phyloP scores from a whole-genome alignment of 1,140 invertebrate genomes.

The Bombus soroeensis region DNA sequence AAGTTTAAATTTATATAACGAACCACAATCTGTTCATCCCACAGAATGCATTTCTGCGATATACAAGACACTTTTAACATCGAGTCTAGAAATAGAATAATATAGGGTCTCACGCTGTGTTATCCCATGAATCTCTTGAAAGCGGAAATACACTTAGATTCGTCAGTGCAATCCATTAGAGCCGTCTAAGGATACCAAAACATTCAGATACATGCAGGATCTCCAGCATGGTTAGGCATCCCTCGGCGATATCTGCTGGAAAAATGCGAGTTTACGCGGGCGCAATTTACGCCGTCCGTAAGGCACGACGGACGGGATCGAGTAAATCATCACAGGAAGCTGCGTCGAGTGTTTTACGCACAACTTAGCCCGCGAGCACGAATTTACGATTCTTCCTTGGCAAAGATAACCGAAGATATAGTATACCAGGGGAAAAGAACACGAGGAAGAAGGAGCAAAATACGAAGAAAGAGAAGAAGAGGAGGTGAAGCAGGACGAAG shows the following conservation, averaged over 20 bases:
- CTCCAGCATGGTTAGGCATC: background rate
- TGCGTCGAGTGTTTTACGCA: conserved; percentile 45
- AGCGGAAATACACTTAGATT: background rate
- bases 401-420: conserved; percentile 66
- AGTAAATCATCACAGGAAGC: conserved; percentile 61
- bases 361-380: conserved; percentile 54
- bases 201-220: background rate
- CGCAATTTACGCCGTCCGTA: conserved; percentile 61
- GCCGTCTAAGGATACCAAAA: background rate
- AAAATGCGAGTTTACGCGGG: conserved; percentile 25
- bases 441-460: background rate
- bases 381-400: conserved; percentile 66
- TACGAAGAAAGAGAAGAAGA: background rate
- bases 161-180: conserved; percentile 15
- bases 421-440: conserved; percentile 6
- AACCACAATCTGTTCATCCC: no score
- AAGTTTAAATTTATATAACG: background rate
- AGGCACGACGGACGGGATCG: conserved; percentile 55
- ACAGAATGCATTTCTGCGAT: background rate
- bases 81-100: background rate
- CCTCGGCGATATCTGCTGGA: conserved; percentile 4
- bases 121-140: background rate
- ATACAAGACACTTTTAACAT: background rate
- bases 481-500: background rate
- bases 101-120: background rate